Evolutionary conservation across 1,140 invertebrate genomes (phyloP).

Genomic region (Elysia chlorotica): DNA sequence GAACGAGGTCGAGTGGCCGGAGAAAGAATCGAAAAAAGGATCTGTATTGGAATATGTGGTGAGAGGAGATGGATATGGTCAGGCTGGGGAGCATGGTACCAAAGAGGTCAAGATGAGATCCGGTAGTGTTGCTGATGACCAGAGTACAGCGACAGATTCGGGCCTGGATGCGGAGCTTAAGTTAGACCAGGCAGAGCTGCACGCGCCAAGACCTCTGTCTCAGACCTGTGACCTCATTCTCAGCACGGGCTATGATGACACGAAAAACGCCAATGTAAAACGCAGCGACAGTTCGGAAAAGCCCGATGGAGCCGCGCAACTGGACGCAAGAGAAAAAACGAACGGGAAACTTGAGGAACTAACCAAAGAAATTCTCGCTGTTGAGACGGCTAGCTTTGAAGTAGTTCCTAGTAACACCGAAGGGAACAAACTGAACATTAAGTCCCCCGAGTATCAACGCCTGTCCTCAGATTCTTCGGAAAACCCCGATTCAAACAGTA

Average conservation of each 20-base stretch:
- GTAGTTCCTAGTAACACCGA: neutral
- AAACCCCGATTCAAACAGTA: neutral
- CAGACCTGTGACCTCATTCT: slow-evolving; percentile 18
- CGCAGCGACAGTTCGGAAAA: neutral
- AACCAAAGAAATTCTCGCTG: neutral
- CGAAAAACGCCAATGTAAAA: neutral
- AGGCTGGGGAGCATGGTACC: too few species aligned
- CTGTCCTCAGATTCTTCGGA: neutral
- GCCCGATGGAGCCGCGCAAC: neutral
- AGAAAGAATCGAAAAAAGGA: too few species aligned
- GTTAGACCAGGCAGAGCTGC: too few species aligned
- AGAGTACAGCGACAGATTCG: too few species aligned
- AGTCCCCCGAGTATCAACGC: neutral
- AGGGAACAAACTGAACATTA: neutral
- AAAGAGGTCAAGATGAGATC: too few species aligned
- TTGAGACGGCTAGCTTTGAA: slow-evolving; percentile 1
- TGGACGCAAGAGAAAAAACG: neutral
- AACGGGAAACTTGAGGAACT: slow-evolving; percentile 9
- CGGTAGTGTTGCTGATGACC: too few species aligned
- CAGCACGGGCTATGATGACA: slow-evolving; percentile 14
- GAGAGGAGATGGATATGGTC: too few species aligned
- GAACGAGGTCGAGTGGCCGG: too few species aligned
- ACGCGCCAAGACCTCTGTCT: too few species aligned
- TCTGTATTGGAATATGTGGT: too few species aligned
- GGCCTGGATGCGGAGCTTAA: too few species aligned